Evolutionary conservation across 2,113 vertebrate genomes (phyloP).

Genomic region (Macquaria australasica): DNA sequence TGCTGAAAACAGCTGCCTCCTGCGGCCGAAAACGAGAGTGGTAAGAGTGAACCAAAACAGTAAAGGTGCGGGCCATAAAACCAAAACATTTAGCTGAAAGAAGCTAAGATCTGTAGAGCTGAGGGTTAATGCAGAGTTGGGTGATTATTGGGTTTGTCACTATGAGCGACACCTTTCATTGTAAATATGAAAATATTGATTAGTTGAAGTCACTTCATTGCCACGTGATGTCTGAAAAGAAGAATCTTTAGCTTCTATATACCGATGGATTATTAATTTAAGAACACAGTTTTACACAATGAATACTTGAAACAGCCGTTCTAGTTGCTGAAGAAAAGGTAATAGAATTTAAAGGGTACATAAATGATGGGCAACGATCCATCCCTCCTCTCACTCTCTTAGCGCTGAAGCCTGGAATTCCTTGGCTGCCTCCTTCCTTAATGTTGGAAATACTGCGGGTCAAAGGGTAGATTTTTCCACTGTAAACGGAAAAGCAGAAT

Average conservation of each 20-base stretch:
- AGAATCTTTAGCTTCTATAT: neutral
- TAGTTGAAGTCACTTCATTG: neutral
- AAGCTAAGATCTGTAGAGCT: neutral
- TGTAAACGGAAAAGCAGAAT: constrained; percentile 72
- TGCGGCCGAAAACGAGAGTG: neutral
- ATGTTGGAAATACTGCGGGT: constrained; percentile 72
- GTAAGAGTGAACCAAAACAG: neutral
- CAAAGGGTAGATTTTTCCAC: constrained; percentile 78
- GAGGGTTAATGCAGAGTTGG: neutral
- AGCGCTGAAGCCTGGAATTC: constrained; percentile 63
- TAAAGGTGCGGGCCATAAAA: neutral
- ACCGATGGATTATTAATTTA: neutral
- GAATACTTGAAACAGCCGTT: neutral
- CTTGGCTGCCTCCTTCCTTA: constrained; percentile 62
- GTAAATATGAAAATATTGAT: neutral
- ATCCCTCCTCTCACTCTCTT: constrained; percentile 35
- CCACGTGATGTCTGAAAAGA: constrained; percentile 12
- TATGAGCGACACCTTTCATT: neutral
- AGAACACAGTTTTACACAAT: neutral
- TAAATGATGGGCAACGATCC: constrained; percentile 56
- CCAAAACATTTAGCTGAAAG: neutral
- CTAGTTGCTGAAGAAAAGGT: neutral
- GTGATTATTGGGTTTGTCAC: neutral
- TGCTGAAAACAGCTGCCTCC: neutral
- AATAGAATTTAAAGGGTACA: constrained; percentile 19